phyloP scores from a whole-genome alignment of 2,113 vertebrate genomes.

The Cyanoderma ruficeps region DNA sequence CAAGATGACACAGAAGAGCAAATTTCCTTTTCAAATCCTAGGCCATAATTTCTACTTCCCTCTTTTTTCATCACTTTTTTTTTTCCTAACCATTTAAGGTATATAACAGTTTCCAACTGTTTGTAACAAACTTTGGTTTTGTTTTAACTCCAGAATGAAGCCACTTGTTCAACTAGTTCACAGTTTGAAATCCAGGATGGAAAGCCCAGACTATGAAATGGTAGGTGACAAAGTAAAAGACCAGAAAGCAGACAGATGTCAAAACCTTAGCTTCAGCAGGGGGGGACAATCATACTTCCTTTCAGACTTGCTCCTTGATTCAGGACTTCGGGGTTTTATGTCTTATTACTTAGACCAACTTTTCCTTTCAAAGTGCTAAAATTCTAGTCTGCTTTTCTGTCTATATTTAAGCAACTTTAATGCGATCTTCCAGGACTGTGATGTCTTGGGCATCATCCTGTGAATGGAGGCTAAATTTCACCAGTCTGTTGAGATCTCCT shows the following conservation, averaged over 20 bases:
- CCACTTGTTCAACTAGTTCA: constrained; percentile 81
- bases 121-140: not conserved
- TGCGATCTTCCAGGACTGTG: not conserved
- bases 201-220: constrained; percentile 93
- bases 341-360: not conserved
- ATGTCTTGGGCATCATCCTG: not conserved
- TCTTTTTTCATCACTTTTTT: not conserved
- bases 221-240: constrained; percentile 4
- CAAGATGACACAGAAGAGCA: not conserved
- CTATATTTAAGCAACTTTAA: not conserved
- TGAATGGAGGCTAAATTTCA: not conserved
- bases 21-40: not conserved
- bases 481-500: not conserved
- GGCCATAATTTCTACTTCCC: not conserved
- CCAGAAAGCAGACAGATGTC: not conserved
- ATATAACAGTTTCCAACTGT: not conserved
- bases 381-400: not conserved
- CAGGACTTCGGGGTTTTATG: not conserved
- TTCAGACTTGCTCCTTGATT: not conserved
- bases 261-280: not conserved
- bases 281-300: not conserved
- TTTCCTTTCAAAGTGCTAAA: not conserved
- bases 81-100: not conserved
- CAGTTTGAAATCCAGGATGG: constrained; percentile 85
- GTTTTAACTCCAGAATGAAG: constrained; percentile 82